A percentile compares a stretch with the other conserved stretches of the same genome.
Conservation (phyloP, 2,888 invertebrate genomes). For the Chrysolina americana region DNA sequence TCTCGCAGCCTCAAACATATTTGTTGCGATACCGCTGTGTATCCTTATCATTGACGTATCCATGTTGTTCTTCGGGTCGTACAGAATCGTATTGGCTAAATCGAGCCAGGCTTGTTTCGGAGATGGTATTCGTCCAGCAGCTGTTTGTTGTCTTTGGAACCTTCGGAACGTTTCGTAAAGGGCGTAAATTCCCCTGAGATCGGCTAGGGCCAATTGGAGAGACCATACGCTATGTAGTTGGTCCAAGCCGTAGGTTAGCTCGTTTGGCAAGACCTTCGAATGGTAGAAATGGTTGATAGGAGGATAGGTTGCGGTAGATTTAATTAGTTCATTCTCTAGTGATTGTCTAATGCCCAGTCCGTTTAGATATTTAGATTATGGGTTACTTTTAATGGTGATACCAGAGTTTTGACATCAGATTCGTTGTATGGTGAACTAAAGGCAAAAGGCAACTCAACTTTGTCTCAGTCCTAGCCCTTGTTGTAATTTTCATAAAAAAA, state of each 20-base stretch:
- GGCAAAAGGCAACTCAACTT: too few relatives aligned
- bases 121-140: constrained; percentile 63
- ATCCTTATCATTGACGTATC: constrained; percentile 74
- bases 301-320: constrained; percentile 14
- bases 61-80: constrained; percentile 76
- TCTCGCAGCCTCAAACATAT: constrained; percentile 77
- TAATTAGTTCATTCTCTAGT: neutral
- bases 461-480: too few relatives aligned
- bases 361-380: neutral
- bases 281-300: constrained; percentile 22
- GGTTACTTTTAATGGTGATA: too few relatives aligned
- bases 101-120: constrained; percentile 75
- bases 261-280: constrained; percentile 51
- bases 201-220: constrained; percentile 76
- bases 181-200: constrained; percentile 76
- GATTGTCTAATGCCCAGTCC: neutral
- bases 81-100: constrained; percentile 77
- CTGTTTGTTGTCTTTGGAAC: constrained; percentile 71
- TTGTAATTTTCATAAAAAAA: too few relatives aligned
- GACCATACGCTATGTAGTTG: constrained; percentile 72
- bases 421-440: too few relatives aligned
- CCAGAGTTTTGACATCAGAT: too few relatives aligned
- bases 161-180: constrained; percentile 79
- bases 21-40: constrained; percentile 73
- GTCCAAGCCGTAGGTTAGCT: constrained; percentile 55